These are phyloP conservation scores for Ligdia adustata DNA, from an alignment of 2,888 invertebrate genomes.

Conservation along the genomic window DNA sequence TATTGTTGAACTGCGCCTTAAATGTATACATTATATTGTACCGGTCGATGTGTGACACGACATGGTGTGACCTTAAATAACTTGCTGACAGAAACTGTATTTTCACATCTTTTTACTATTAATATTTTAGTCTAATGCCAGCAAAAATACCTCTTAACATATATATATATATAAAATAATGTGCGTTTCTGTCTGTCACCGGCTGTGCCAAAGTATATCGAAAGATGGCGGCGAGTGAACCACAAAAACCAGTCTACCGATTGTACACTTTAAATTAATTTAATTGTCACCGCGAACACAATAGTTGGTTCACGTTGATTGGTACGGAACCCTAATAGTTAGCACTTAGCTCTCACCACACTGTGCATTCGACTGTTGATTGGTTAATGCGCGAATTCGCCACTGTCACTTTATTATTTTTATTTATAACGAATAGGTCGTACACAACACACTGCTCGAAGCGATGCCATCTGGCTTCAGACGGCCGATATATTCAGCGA, in stretches of 20 bases:
- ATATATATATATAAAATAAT: not conserved
- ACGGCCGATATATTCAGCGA: no score
- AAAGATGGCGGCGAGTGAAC: slow-evolving; percentile 30
- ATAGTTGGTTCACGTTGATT: slow-evolving; percentile 15
- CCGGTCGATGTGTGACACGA: no score
- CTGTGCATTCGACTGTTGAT: slow-evolving; percentile 11
- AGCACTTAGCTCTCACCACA: slow-evolving; percentile 22
- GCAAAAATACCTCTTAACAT: no score
- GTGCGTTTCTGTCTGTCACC: slow-evolving; percentile 51
- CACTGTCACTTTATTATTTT: no score
- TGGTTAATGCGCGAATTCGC: slow-evolving; percentile 20
- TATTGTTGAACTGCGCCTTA: no score
- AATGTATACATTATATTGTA: no score
- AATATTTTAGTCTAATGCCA: no score
- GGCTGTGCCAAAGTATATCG: slow-evolving; percentile 63
- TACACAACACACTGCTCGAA: slow-evolving; percentile 43
- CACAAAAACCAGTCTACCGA: slow-evolving; percentile 36
- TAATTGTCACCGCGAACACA: no score
- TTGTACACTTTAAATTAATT: no score
- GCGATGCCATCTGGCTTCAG: slow-evolving; percentile 28
- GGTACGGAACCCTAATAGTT: not conserved
- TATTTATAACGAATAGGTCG: slow-evolving; percentile 51
- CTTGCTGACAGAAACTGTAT: slow-evolving; percentile 25
- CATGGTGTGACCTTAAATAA: slow-evolving; percentile 5
- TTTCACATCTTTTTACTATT: no score